phyloP scores from a whole-genome alignment of 2,113 vertebrate genomes.

The Psettodes erumei region DNA sequence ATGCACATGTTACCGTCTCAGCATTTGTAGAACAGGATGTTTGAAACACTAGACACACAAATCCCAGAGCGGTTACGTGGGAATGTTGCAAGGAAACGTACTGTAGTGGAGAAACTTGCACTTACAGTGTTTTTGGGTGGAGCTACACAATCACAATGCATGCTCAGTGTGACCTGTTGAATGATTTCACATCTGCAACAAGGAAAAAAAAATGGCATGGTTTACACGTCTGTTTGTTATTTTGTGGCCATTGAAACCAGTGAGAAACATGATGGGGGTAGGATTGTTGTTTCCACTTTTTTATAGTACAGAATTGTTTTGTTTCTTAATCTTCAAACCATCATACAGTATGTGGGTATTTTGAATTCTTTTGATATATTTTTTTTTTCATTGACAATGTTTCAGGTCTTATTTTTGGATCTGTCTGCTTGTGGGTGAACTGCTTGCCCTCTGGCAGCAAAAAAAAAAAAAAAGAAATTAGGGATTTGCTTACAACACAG shows the following conservation, averaged over 20 bases:
- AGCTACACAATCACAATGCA: slow-evolving; percentile 38
- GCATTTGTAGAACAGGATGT: slow-evolving; percentile 41
- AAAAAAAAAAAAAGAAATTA: too few relatives aligned
- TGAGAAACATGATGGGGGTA: neutral
- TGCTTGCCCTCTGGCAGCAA: slow-evolving; percentile 30
- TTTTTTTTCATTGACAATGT: slow-evolving; percentile 39
- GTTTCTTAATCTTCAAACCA: slow-evolving; percentile 2
- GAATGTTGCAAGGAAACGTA: slow-evolving; percentile 61
- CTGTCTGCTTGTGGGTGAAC: slow-evolving; percentile 50
- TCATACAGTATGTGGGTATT: slow-evolving; percentile 15
- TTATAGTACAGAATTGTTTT: slow-evolving; percentile 3
- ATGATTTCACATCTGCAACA: slow-evolving; percentile 25
- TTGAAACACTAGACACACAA: slow-evolving; percentile 69
- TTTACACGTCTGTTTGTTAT: slow-evolving; percentile 32
- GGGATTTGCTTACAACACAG: slow-evolving; percentile 37
- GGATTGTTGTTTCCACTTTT: slow-evolving; percentile 34
- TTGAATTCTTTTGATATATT: slow-evolving; percentile 9
- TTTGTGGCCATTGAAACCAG: slow-evolving; percentile 28
- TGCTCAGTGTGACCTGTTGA: slow-evolving; percentile 23
- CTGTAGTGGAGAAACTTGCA: slow-evolving; percentile 44
- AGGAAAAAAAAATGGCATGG: neutral
- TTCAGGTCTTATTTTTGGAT: slow-evolving; percentile 50
- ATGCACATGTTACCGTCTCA: slow-evolving; percentile 14
- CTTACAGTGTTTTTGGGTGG: slow-evolving; percentile 50
- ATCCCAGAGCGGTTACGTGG: slow-evolving; percentile 57